Percentiles rank a stretch among this genome's conserved stretches.
These are phyloP conservation scores for Cassiopea xamachana DNA, from an alignment of 30 jellyfish, hydroid and myxozoan species.

Conservation along the genomic window DNA sequence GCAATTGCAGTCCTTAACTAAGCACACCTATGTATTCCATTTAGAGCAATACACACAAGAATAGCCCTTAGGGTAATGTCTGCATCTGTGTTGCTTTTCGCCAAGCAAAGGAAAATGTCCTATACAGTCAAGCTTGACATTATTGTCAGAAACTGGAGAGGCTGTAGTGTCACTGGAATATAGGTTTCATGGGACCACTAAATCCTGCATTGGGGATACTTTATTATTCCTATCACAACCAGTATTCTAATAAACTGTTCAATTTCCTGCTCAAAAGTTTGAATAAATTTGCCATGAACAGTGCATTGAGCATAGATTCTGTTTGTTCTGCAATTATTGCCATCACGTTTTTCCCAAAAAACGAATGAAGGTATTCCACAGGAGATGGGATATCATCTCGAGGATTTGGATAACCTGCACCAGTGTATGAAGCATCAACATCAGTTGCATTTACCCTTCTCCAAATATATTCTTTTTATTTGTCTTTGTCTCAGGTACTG, in stretches of 20 bases:
- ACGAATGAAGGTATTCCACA: constrained; percentile 35
- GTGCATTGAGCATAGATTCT: neutral
- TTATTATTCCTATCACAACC: no score
- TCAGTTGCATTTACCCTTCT: neutral
- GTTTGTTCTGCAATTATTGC: no score
- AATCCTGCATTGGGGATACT: no score
- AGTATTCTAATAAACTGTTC: no score
- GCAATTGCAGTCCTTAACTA: neutral
- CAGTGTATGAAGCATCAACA: neutral
- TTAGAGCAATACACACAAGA: neutral
- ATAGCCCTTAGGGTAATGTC: constrained; percentile 12
- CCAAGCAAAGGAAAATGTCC: constrained; percentile 16
- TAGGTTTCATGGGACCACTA: neutral
- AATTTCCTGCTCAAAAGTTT: no score
- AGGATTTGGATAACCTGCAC: neutral
- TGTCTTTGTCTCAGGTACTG: neutral
- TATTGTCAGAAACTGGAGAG: neutral
- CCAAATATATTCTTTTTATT: neutral
- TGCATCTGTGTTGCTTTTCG: constrained; percentile 22
- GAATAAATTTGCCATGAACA: no score
- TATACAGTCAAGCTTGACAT: neutral
- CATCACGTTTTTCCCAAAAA: constrained; percentile 25
- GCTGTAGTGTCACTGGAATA: neutral
- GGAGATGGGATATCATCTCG: constrained; percentile 32
- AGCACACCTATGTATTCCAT: constrained; percentile 7